Evolutionary conservation across 2,888 invertebrate species (phyloP).

Genomic region (Brachyptera risi): DNA sequence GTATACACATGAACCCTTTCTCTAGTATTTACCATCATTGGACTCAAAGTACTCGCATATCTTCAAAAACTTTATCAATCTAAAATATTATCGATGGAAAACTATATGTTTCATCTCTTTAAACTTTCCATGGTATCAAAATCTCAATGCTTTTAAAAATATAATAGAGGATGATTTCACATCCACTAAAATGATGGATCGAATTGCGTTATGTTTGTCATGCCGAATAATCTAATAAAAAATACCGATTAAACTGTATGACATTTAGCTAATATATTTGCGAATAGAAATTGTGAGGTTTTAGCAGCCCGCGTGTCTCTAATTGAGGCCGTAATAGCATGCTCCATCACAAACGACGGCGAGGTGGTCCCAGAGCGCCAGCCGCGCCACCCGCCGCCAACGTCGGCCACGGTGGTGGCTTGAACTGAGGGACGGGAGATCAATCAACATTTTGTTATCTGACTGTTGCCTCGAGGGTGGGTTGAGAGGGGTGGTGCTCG

Average conservation of each 20-base stretch:
- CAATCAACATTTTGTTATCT: constrained; percentile 27
- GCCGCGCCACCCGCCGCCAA: constrained; percentile 7
- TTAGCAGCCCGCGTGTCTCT: not conserved
- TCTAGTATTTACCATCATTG: no score
- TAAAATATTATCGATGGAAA: no score
- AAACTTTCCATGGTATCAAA: no score
- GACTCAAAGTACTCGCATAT: no score
- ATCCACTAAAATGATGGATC: not conserved
- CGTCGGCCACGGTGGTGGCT: not conserved
- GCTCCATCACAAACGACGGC: constrained; percentile 8
- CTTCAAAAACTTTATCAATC: no score
- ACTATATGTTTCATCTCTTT: no score
- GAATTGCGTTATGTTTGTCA: not conserved
- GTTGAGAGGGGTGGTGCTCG: no score
- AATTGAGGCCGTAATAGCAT: constrained; percentile 16
- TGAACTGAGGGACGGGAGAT: constrained; percentile 12
- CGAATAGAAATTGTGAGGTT: not conserved
- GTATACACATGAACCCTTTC: no score
- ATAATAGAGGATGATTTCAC: no score
- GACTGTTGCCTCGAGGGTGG: constrained; percentile 14
- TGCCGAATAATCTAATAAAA: not conserved
- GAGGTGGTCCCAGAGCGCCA: not conserved
- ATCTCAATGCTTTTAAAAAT: no score
- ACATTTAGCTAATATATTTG: constrained; percentile 7
- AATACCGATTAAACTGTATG: not conserved